phyloP scores from a whole-genome alignment of 2,888 invertebrate genomes.

The Trissoscelio sp. region DNA sequence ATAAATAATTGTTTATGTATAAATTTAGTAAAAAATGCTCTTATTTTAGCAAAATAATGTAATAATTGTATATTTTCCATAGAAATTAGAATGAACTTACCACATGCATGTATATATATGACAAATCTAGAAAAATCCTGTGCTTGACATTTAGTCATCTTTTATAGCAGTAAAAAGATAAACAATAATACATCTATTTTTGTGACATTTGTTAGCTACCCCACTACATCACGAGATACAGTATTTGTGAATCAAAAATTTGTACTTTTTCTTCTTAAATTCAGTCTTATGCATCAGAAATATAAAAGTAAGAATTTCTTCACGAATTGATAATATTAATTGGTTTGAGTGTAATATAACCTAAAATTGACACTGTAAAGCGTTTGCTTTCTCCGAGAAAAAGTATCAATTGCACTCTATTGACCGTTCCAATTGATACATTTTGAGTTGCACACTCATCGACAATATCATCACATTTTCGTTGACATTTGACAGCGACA shows the following conservation, averaged over 20 bases:
- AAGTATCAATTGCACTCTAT: not conserved
- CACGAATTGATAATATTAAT: not conserved
- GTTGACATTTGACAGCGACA: conserved; percentile 36
- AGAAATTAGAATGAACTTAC: too few relatives aligned
- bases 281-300: not conserved
- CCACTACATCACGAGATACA: too few relatives aligned
- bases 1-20: too few relatives aligned
- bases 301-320: not conserved
- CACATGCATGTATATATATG: not conserved
- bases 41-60: too few relatives aligned
- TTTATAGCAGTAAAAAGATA: too few relatives aligned
- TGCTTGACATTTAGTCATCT: not conserved
- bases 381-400: not conserved
- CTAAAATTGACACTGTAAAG: conserved; percentile 4
- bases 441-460: not conserved
- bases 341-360: conserved; percentile 10
- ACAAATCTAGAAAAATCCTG: not conserved
- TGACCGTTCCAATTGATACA: not conserved
- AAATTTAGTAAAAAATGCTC: too few relatives aligned
- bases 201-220: too few relatives aligned
- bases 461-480: conserved; percentile 1
- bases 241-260: not conserved
- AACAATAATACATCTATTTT: too few relatives aligned
- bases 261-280: not conserved
- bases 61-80: too few relatives aligned